Evolutionary conservation across 1,140 invertebrate genomes (phyloP), one percentile per base, ranked within the genome.

Genomic region (Leptonema lineaticorne): DNA sequence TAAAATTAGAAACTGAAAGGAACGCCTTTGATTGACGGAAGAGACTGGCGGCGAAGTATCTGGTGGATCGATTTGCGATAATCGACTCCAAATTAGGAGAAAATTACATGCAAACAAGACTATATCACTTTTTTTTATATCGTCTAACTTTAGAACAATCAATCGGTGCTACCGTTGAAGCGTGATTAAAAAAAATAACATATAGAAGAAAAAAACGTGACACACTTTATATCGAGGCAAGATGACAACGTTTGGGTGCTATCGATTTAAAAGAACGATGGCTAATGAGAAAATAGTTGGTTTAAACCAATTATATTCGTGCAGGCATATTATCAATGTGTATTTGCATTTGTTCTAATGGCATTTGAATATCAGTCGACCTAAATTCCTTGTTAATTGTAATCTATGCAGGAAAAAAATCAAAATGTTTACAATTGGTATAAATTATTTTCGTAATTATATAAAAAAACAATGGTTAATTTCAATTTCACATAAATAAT

Each of bases 71-170:
- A 41, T 41, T 41, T 41, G 26, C n/a, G 29, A 62, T 41, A 62
- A 62, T 62, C 58, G 14, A 22, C 4, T 6, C 7, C 29, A 62
- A 62, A 62, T 62, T 62, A 26, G 24, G 33, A 62, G 58, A 62
- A 62, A 62, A 24, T 29, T 28, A 41, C 14, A 41, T 41, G 37
- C 37, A 41, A 41, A 41, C 37, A 41, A 41, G 37, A 16, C 16
- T 9, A 41, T 41, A 41, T 41, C 16, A 41, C 2, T 9, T 2
- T 41, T 41, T 41, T 41, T 41, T 41, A 2, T 41, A 16, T 41
- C 9, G 37, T 4, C 37, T 9, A 16, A 14, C 11, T 41, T 41
- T 41, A 41, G n/a, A n/a, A n/a, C n/a, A n/a, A n/a, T n/a, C n/a
- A n/a, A n/a, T n/a, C n/a, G n/a, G n/a, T n/a, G n/a, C n/a, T n/a